Conservation (phyloP, 2,888 invertebrate genomes). For the Philaethria dido region DNA sequence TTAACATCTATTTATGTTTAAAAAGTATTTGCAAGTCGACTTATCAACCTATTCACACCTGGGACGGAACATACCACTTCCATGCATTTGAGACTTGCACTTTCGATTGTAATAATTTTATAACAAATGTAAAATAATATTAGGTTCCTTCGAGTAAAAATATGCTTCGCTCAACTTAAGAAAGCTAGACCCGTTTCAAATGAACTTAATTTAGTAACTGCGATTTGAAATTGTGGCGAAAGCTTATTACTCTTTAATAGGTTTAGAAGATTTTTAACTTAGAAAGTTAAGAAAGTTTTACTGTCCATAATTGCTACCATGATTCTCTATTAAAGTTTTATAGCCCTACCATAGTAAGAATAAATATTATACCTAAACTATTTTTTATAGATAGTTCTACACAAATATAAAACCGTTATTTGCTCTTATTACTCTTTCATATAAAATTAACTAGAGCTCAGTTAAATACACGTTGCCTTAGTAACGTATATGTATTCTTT, state of each 20-base stretch:
- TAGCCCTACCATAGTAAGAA: not conserved
- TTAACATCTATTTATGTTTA: no score
- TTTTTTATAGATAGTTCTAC: not conserved
- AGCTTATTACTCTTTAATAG: constrained; percentile 8
- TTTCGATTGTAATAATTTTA: not conserved
- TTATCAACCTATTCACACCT: no score
- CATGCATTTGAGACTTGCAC: no score
- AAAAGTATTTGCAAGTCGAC: no score
- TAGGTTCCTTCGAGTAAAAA: not conserved
- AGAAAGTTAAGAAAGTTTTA: constrained; percentile 32
- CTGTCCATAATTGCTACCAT: constrained; percentile 3
- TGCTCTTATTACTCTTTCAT: no score
- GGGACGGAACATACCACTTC: no score
- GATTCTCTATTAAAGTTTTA: not conserved
- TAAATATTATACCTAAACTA: not conserved
- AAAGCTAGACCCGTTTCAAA: not conserved
- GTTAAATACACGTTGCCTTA: no score
- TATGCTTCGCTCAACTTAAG: not conserved
- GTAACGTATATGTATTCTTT: no score
- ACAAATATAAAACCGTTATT: no score
- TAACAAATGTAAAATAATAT: not conserved
- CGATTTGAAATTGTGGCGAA: constrained; percentile 3
- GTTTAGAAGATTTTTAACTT: not conserved
- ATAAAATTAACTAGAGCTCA: no score
- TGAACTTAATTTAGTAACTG: not conserved